These are phyloP conservation scores for Oenanthe oenanthe DNA, from an alignment of 2,113 vertebrate genomes.

Conservation along the genomic window DNA sequence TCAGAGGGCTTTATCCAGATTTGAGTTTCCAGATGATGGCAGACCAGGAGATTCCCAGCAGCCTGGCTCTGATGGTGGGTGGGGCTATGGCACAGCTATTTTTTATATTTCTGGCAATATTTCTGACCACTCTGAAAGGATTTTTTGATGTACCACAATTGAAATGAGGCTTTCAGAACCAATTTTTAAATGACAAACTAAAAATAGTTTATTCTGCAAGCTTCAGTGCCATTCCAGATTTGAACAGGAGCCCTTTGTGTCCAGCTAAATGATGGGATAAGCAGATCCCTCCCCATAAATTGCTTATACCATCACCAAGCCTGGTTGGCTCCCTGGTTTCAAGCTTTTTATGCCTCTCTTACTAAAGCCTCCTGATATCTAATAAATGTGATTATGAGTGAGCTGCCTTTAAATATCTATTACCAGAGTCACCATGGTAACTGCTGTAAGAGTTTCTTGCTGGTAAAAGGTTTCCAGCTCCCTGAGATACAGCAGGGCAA, in stretches of 20 bases:
- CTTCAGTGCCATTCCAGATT: not conserved
- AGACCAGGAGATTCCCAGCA: not conserved
- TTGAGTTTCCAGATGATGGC: not conserved
- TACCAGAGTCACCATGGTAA: conserved; percentile 68
- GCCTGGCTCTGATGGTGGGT: not conserved
- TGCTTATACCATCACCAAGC: not conserved
- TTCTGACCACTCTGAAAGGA: not conserved
- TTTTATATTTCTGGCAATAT: not conserved
- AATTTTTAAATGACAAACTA: not conserved
- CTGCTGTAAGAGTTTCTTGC: conserved; percentile 25
- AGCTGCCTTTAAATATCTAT: conserved; percentile 55
- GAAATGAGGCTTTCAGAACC: not conserved
- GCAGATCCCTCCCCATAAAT: not conserved
- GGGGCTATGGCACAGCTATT: not conserved
- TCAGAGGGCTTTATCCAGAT: not conserved
- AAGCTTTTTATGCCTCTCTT: not conserved
- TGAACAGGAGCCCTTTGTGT: not conserved
- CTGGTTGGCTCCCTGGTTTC: not conserved
- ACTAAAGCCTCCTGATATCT: not conserved
- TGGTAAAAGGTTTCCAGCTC: conserved; percentile 21
- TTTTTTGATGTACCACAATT: not conserved
- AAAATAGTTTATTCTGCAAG: not conserved
- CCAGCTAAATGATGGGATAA: not conserved
- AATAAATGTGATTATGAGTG: conserved; percentile 55
- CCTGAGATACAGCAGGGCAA: not conserved